Evolutionary conservation across 1,140 invertebrate species (phyloP).

Genomic region (Pogonomyrmex barbatus): DNA sequence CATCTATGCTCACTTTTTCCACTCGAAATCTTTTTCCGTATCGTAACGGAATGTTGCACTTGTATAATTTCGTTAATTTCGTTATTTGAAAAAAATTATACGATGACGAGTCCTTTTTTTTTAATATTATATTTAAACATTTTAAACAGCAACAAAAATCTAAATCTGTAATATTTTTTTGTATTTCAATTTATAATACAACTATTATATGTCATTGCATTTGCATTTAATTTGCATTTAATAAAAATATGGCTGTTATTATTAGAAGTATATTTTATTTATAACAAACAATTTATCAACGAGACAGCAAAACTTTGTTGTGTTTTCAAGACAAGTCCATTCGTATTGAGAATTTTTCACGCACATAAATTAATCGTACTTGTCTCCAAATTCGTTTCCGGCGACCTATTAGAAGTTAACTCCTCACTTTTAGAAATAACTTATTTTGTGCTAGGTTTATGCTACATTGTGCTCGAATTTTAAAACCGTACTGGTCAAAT

Average conservation of each 20-base stretch:
- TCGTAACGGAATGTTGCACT: background rate
- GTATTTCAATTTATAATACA: background rate
- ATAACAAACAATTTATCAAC: background rate
- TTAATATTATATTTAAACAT: background rate
- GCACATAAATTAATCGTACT: background rate
- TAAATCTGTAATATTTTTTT: background rate
- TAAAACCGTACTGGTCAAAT: too few species aligned
- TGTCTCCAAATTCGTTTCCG: background rate
- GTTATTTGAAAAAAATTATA: background rate
- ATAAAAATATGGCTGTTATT: background rate
- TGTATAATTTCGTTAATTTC: background rate
- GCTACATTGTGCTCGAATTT: too few species aligned
- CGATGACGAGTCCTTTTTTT: background rate
- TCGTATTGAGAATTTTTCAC: conserved; percentile 4
- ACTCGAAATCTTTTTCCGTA: conserved; percentile 11
- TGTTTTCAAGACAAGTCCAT: background rate
- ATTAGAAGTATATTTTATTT: background rate
- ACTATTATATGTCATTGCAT: background rate
- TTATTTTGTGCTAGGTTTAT: too few species aligned
- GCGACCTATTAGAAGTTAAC: background rate
- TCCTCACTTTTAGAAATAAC: too few species aligned
- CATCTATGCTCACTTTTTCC: background rate
- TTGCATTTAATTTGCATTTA: background rate
- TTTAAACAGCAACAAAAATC: background rate
- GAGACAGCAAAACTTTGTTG: background rate